Base-by-base conservation (phyloP, 2,113 vertebrate genomes). In the Trachemys scripta region DNA sequence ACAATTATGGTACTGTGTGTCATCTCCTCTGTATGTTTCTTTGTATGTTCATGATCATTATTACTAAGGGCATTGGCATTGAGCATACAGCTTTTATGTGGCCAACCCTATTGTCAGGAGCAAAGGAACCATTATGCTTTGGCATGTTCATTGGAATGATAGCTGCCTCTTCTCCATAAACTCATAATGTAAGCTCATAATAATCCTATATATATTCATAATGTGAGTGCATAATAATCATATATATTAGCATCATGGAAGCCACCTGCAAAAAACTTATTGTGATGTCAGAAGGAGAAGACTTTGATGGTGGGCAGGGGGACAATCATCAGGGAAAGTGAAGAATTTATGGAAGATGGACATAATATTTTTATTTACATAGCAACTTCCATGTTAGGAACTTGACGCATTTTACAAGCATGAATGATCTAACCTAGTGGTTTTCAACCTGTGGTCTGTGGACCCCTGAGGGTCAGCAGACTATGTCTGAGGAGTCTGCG, bases 361-460 rank as follows among this genome's bases (percentile, higher is more conserved):
- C 35, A 56, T 27, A 90, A 82, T 94, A 85, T 82, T 96, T 97
- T 90, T 93, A 95, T 96, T 96, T 87, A 81, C 45, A 59, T 5
- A 25, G 45, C 75, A 65, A 84, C 81, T 80, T 50, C 47, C 89
- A 54, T 2, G 12, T 65, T 85, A 94, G 86, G 92, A 89, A 47
- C 81, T 82, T 47, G 90, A 80, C 91, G 54, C n/a, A 54, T 94
- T 95, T 93, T 92, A 84, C 90, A 69, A 4, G 22, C 14, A 14
- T 90, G 92, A 94, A 88, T 85, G n/a, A 35, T 75, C 42, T 17
- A 72, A 72, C 17, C 65, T 10, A n/a, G 35, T 72, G 65, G 65
- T 72, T 38, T 72, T 72, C 17, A 72, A 3, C 35, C 65, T 72
- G 35, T 72, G 19, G 17, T 20, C 65, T n/a, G 17, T 20, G 9